Evolutionary conservation across 1,140 invertebrate genomes (phyloP).

Genomic region (Maconellicoccus hirsutus): DNA sequence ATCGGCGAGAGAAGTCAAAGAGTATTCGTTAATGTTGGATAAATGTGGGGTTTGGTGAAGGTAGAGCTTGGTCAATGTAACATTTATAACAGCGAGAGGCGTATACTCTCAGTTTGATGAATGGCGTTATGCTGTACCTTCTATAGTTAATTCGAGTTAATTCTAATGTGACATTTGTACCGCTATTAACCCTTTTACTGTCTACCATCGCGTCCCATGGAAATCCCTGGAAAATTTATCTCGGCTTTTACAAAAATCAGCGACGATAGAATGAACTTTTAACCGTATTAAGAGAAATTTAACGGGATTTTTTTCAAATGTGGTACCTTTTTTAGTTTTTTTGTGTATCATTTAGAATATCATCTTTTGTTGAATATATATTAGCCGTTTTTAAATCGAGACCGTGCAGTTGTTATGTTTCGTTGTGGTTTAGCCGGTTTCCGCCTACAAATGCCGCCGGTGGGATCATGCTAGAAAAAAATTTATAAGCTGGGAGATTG

Average conservation of each 20-base stretch:
- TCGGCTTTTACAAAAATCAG: conserved; percentile 16
- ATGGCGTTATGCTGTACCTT: conserved; percentile 16
- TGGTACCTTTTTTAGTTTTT: not conserved
- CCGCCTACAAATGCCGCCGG: too few relatives aligned
- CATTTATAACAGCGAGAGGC: not conserved
- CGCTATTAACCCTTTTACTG: conserved; percentile 22
- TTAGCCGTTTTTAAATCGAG: too few relatives aligned
- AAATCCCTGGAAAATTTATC: conserved; percentile 15
- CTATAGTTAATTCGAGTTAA: conserved; percentile 22
- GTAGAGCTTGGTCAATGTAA: not conserved
- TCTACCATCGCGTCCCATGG: not conserved
- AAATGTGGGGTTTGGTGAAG: not conserved
- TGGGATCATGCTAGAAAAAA: too few relatives aligned
- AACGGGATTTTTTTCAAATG: not conserved
- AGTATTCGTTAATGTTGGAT: not conserved
- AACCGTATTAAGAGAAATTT: conserved; percentile 11
- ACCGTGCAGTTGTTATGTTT: too few relatives aligned
- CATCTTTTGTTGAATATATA: not conserved
- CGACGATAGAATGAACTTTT: conserved; percentile 19
- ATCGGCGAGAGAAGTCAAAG: not conserved
- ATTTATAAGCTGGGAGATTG: too few relatives aligned
- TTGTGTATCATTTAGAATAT: not conserved
- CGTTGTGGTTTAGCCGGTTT: too few relatives aligned
- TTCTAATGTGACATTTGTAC: conserved; percentile 22
- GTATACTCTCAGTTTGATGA: conserved; percentile 20